phyloP scores from a whole-genome alignment of 2,888 invertebrate genomes.

The Brachynemurus nebulosus region DNA sequence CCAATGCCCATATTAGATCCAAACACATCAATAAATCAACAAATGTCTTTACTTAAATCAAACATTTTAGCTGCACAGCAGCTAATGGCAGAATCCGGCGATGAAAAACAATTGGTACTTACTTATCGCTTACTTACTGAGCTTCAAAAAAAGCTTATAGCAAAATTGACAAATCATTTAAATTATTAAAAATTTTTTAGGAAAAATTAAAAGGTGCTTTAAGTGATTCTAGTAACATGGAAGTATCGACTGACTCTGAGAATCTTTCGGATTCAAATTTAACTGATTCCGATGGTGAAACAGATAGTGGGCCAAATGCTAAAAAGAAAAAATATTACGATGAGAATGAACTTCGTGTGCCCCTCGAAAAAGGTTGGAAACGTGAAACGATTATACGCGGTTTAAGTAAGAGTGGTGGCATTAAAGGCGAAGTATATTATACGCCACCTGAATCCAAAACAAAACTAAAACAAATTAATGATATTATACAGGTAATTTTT shows the following conservation, averaged over 20 bases:
- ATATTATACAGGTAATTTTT: conserved; percentile 49
- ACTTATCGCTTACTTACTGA: not conserved
- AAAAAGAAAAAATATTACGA: conserved; percentile 38
- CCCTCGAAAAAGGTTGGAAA: conserved; percentile 69
- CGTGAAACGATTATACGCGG: conserved; percentile 84
- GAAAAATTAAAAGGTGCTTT: conserved; percentile 42
- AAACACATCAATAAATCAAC: conserved; percentile 39
- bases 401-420: conserved; percentile 70
- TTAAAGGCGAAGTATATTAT: conserved; percentile 90
- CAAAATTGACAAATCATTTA: not conserved
- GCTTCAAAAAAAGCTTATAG: not conserved
- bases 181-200: conserved; percentile 26
- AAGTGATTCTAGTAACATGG: conserved; percentile 40
- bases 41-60: conserved; percentile 40
- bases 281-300: conserved; percentile 41
- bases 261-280: conserved; percentile 43
- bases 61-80: conserved; percentile 57
- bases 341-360: conserved; percentile 46
- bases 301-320: conserved; percentile 21
- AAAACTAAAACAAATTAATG: conserved; percentile 48
- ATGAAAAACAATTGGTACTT: conserved; percentile 32
- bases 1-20: conserved; percentile 49
- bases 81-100: conserved; percentile 27
- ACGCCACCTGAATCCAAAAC: conserved; percentile 48
- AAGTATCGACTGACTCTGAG: conserved; percentile 43